Conservation (phyloP, 1,140 invertebrate species). For the Trinorchestia longiramus region DNA sequence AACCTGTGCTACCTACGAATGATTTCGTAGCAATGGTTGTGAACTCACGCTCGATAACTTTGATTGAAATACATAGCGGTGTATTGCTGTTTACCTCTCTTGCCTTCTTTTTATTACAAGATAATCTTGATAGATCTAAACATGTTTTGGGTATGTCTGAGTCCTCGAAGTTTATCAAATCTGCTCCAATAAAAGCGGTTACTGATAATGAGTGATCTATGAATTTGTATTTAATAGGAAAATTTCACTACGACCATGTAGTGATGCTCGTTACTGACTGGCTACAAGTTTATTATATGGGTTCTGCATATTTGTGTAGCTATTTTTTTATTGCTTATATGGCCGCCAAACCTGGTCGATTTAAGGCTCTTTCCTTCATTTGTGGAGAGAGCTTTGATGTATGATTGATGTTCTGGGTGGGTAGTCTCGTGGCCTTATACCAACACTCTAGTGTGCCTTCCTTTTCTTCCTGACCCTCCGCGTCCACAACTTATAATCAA, state of each 20-base stretch:
- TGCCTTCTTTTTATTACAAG: neutral
- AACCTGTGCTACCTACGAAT: neutral
- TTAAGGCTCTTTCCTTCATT: neutral
- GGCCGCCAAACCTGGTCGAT: neutral
- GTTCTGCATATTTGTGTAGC: neutral
- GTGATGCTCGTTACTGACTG: too few species aligned
- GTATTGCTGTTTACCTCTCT: neutral
- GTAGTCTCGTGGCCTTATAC: slow-evolving; percentile 25
- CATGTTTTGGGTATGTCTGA: neutral
- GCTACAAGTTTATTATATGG: too few species aligned
- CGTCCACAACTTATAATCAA: neutral
- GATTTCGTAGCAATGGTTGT: neutral
- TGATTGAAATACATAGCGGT: neutral
- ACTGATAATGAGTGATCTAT: neutral
- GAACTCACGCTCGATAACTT: neutral
- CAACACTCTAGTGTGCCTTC: slow-evolving; percentile 27
- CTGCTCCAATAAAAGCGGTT: neutral
- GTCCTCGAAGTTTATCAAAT: neutral
- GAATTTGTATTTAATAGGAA: neutral
- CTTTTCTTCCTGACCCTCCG: slow-evolving; percentile 6
- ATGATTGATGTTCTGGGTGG: neutral
- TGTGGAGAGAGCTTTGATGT: neutral
- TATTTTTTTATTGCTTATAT: neutral
- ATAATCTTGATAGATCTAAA: neutral
- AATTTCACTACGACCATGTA: too few species aligned